A percentile compares a stretch with the other conserved stretches of the same genome.
These are phyloP conservation scores for Xanthostigma xanthostigma DNA, from an alignment of 2,888 invertebrate species.

Conservation along the genomic window DNA sequence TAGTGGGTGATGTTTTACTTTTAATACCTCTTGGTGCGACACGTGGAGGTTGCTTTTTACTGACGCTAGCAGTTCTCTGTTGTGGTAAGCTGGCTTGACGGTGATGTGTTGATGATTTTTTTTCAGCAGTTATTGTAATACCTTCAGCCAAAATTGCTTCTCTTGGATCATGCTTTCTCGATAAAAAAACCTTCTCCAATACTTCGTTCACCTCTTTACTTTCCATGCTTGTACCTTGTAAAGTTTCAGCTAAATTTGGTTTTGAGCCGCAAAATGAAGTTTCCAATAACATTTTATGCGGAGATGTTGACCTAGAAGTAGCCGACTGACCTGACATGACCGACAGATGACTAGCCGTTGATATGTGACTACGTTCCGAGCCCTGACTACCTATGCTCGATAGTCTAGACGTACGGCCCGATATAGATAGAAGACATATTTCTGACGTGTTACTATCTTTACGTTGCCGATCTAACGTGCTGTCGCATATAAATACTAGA, in stretches of 20 bases:
- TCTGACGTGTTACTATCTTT: conserved; percentile 66
- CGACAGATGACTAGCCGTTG: conserved; percentile 39
- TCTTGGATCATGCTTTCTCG: conserved; percentile 47
- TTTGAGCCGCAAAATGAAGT: conserved; percentile 84
- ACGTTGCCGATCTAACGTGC: conserved; percentile 42
- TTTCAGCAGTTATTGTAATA: conserved; percentile 26
- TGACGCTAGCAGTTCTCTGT: not conserved
- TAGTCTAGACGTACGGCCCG: conserved; percentile 64
- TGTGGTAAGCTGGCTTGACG: not conserved
- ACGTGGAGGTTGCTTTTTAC: not conserved
- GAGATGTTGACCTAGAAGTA: conserved; percentile 62
- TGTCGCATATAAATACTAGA: conserved; percentile 30
- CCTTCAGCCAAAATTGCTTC: conserved; percentile 48
- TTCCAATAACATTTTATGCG: conserved; percentile 80
- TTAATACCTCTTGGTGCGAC: conserved; percentile 16
- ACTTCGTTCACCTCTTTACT: conserved; percentile 38
- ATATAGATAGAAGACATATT: conserved; percentile 45
- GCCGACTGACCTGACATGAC: conserved; percentile 39
- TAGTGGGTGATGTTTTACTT: conserved; percentile 20
- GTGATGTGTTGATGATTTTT: too few species aligned
- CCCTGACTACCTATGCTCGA: conserved; percentile 74
- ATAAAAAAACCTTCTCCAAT: conserved; percentile 38
- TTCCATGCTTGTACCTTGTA: conserved; percentile 22
- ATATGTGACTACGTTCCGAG: conserved; percentile 29
- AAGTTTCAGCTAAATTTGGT: conserved; percentile 26